Percentiles rank a stretch among this genome's conserved stretches.
Evolutionary conservation across 1,140 invertebrate genomes (phyloP).

Genomic region (Drepana arcuata): DNA sequence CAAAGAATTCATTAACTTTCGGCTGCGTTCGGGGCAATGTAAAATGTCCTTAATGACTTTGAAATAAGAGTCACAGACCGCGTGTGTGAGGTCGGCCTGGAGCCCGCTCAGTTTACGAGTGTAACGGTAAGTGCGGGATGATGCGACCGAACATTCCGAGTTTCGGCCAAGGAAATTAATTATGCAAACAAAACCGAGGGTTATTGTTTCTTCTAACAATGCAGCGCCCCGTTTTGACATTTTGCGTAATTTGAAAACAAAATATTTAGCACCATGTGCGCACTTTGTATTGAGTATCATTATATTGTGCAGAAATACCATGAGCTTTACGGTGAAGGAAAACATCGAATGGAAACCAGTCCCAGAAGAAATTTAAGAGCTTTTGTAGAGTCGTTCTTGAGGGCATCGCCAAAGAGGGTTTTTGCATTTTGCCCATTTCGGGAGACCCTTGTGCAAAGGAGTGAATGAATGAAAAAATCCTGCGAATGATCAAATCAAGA

Average conservation of each 20-base stretch:
- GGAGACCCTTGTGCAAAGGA: too few relatives aligned
- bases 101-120: conserved; percentile 50
- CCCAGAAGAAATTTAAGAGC: too few relatives aligned
- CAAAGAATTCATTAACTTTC: conserved; percentile 15
- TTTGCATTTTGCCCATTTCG: too few relatives aligned
- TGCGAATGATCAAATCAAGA: too few relatives aligned
- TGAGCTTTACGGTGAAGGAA: too few relatives aligned
- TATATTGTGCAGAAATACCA: too few relatives aligned
- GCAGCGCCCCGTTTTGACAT: conserved; percentile 49
- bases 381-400: too few relatives aligned
- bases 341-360: too few relatives aligned
- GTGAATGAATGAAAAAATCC: too few relatives aligned
- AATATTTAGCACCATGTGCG: conserved; percentile 16
- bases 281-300: not conserved
- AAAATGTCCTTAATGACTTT: conserved; percentile 15
- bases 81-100: conserved; percentile 5
- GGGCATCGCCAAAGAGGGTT: too few relatives aligned
- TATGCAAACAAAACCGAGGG: conserved; percentile 48
- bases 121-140: conserved; percentile 50
- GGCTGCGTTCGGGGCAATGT: too few relatives aligned
- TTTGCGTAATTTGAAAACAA: conserved; percentile 63
- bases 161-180: conserved; percentile 54
- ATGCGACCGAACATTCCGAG: conserved; percentile 45
- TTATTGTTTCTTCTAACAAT: conserved; percentile 51
- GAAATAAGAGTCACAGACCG: conserved; percentile 14